A percentile compares a stretch with the other conserved stretches of the same genome.
These are phyloP conservation scores for Harpagus bidentatus DNA, from an alignment of 2,113 vertebrate species.

Conservation along the genomic window DNA sequence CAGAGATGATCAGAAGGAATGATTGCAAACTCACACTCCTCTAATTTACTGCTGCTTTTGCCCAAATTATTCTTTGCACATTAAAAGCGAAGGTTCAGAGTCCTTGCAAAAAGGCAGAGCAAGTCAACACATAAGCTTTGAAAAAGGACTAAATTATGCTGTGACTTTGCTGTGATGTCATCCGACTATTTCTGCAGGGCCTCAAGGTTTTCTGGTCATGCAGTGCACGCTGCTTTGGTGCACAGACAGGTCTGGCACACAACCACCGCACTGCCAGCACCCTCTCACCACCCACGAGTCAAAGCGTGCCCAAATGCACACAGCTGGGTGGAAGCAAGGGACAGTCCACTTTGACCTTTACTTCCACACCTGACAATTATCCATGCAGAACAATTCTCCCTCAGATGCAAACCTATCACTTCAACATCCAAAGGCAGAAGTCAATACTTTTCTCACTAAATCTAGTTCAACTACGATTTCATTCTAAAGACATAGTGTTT, in stretches of 20 bases:
- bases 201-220: neutral
- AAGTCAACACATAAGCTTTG: neutral
- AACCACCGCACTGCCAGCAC: accelerated
- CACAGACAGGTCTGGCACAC: neutral
- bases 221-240: neutral
- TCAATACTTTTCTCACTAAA: neutral
- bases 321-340: neutral
- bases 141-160: neutral
- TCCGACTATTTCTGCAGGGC: neutral
- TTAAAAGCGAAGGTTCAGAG: neutral
- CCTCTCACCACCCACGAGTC: neutral
- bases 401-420: neutral
- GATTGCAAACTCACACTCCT: neutral
- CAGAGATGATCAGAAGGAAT: constrained; percentile 1
- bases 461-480: neutral
- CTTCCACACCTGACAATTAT: neutral
- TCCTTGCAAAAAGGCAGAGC: neutral
- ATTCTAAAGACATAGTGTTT: neutral
- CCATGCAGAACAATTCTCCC: neutral
- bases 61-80: neutral
- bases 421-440: neutral
- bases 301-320: neutral
- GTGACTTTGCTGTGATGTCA: neutral
- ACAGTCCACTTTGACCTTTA: neutral
- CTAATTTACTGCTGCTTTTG: neutral